Evolutionary conservation across 2,113 vertebrate species (phyloP).

Genomic region (Neogale vison): DNA sequence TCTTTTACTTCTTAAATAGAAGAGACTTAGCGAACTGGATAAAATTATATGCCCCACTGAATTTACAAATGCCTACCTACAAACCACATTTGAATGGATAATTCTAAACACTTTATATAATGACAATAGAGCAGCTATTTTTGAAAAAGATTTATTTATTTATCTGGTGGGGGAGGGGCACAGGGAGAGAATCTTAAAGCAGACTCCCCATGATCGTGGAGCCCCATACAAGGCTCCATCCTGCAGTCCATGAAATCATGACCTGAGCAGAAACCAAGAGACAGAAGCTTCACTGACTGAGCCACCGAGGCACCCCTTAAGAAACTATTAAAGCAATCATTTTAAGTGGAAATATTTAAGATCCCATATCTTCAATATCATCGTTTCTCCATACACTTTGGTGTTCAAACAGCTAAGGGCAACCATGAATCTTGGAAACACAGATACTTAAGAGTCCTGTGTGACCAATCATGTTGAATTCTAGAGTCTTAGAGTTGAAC

Average conservation of each 20-base stretch:
- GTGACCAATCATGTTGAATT: background rate
- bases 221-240: background rate
- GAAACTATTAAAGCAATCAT: background rate
- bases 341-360: background rate
- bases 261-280: background rate
- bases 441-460: background rate
- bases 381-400: background rate
- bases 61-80: background rate
- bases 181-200: background rate
- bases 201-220: background rate
- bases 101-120: background rate
- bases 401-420: background rate
- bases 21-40: background rate
- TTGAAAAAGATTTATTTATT: background rate
- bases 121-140: background rate
- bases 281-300: background rate
- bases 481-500: slow-evolving; percentile 51
- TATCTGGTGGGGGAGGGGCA: background rate
- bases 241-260: background rate
- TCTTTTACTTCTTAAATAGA: slow-evolving; percentile 17
- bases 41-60: background rate
- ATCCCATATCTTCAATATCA: background rate
- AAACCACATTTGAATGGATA: background rate
- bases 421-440: background rate
- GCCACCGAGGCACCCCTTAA: background rate